Base-by-base conservation (phyloP, 2,888 invertebrate genomes). In the Cephus runcator region DNA sequence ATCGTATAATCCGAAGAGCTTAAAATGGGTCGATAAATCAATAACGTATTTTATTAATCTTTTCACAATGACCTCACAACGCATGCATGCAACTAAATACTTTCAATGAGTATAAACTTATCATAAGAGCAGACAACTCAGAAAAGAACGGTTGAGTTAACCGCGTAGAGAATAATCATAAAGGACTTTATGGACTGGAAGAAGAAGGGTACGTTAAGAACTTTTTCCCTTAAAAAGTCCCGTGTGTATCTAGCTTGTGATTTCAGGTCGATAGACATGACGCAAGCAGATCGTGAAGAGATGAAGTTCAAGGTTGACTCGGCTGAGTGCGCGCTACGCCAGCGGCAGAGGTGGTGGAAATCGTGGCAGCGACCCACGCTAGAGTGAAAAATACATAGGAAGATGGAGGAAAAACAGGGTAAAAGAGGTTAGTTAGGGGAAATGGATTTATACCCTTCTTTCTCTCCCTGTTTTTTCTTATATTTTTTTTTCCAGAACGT, bases 281-380 rank as follows among this genome's bases (percentile, higher is more conserved):
- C 91, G 91, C 90, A 88, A 88, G 85, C 82, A 83, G 83, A 85
- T 88, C 86, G 86, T 80, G 23, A 23, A 23, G 85, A 87, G 89
- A 90, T 90, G 91, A 91, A 91, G 91, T 91, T 91, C 91, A 91
- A 91, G 91, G 90, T 89, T 88, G 84, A 77, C 85, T 81, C 85
- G 87, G 87, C 85, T 82, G 84, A 86, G 85, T 87, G 87, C 88
- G 71, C 33, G 34, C 71, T 75, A 33, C 36, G 33, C 33, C 31
- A 12, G 30, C 75, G 69, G 34, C 9, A 56, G 56, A 56, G 23
- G 9, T 56, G 56, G 23, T 56, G 56, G 56, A 56, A 56, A 6
- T 23, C 23, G 56, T 56, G 23, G 23, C 56, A 56, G 80, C 88
- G 85, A 84, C 89, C 88, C 88, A 89, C 89, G 87, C 85, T 81